Evolutionary conservation across 2,888 invertebrate species (phyloP).

Genomic region (Polyploca ridens): DNA sequence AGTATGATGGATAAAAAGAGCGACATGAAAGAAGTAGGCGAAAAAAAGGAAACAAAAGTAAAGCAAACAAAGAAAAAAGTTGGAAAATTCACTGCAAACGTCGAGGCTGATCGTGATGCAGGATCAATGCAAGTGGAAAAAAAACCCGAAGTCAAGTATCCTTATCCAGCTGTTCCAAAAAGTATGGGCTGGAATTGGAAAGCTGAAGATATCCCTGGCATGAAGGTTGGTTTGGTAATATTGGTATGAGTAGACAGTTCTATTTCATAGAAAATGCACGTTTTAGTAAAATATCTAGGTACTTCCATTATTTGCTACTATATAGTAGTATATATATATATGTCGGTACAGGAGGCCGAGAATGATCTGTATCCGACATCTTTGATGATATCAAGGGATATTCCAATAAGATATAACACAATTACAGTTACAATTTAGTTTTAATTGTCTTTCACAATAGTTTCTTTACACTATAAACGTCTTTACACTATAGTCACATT

Average conservation of each 20-base stretch:
- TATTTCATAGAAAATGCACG: neutral
- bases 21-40: constrained; percentile 40
- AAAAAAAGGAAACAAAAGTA: constrained; percentile 42
- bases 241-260: neutral
- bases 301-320: too few relatives aligned
- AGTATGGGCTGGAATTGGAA: constrained; percentile 80
- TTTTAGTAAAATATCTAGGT: too few relatives aligned
- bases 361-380: too few relatives aligned
- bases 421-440: too few relatives aligned
- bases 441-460: too few relatives aligned
- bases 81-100: constrained; percentile 62
- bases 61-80: constrained; percentile 50
- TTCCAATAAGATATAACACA: too few relatives aligned
- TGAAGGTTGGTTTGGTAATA: constrained; percentile 56
- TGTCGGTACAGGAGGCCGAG: too few relatives aligned
- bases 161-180: constrained; percentile 69
- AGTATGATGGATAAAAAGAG: constrained; percentile 40
- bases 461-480: too few relatives aligned
- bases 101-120: constrained; percentile 49
- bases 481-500: too few relatives aligned
- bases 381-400: too few relatives aligned
- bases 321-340: too few relatives aligned
- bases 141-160: constrained; percentile 52
- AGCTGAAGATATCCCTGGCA: constrained; percentile 72
- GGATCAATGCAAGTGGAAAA: constrained; percentile 44